Conservation (phyloP, 2,888 invertebrate genomes). For the Nomada fabriciana region DNA sequence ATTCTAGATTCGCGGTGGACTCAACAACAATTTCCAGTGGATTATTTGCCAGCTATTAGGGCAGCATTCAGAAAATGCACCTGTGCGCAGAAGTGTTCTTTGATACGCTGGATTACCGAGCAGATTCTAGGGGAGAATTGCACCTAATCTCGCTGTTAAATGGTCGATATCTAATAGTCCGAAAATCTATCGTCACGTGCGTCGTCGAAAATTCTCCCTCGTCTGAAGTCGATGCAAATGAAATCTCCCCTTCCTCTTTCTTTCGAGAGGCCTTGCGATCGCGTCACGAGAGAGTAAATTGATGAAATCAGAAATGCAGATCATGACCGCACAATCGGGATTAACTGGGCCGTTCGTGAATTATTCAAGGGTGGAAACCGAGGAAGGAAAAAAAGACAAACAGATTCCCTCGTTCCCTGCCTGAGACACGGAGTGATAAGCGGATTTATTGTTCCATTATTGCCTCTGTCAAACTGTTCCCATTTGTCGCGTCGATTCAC, state of each 20-base stretch:
- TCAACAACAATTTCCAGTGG: too few species aligned
- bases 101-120: conserved; percentile 2
- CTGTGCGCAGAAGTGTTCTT: background rate
- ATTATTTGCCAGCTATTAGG: too few species aligned
- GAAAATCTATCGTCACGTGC: conserved; percentile 45
- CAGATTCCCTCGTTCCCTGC: background rate
- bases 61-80: background rate
- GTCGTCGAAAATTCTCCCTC: conserved; percentile 12
- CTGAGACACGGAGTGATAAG: conserved; percentile 60
- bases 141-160: conserved; percentile 72
- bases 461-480: background rate
- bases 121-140: conserved; percentile 28
- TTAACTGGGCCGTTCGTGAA: conserved; percentile 55
- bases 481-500: conserved; percentile 22
- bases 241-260: conserved; percentile 2
- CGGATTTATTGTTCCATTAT: conserved; percentile 62
- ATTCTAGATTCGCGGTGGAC: too few species aligned
- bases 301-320: conserved; percentile 79
- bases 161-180: conserved; percentile 26
- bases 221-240: conserved; percentile 17
- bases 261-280: conserved; percentile 27
- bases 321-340: conserved; percentile 74
- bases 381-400: conserved; percentile 2
- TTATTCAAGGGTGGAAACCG: conserved; percentile 4
- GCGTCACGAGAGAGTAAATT: conserved; percentile 67